Base-by-base conservation (phyloP, 2,113 vertebrate species). In the Syngnathus floridae region DNA sequence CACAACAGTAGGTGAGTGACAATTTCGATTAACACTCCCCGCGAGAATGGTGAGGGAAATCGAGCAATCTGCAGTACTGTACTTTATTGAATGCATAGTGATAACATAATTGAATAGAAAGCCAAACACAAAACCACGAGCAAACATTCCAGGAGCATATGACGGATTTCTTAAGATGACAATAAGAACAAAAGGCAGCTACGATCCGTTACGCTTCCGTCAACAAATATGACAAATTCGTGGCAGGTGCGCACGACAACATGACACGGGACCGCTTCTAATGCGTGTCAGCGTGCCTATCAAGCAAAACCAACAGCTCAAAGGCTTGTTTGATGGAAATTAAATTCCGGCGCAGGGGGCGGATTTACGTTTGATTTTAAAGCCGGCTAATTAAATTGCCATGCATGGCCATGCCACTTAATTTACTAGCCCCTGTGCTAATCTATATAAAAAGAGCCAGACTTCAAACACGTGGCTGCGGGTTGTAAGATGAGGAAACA, bases 361-460 rank as follows among this genome's bases (percentile, higher is more conserved):
- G 71, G 82, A 86, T 75, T 75, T 72, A 66, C 67, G 59, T 76
- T 43, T 61, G 16, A 43, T 61, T 61, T 61, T 21, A 58, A 46
- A 58, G 67, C 73, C 55, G 71, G 75, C 71, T 84, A 84, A 90
- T 89, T 88, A 86, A 87, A 90, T 77, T 83, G 70, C 74, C 65
- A 65, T 77, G 82, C 82, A 75, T 40, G 67, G 76, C 60, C 79
- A 77, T 82, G 81, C 87, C 76, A 77, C 72, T 80, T 84, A 75
- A 85, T 86, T 88, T 77, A 84, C 83, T 63, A 60, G 72, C 54
- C 54, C 80, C 26, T 64, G 75, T 80, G 80, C 69, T 73, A 81
- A 85, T 76, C 66, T 26, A 26, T 55, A 35, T 64, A 38, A 75
- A 45, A 72, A 74, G 40, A 54, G 64, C 70, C 67, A 65, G 68